Evolutionary conservation across 2,113 vertebrate species (phyloP).

Genomic region (Pan troglodytes): DNA sequence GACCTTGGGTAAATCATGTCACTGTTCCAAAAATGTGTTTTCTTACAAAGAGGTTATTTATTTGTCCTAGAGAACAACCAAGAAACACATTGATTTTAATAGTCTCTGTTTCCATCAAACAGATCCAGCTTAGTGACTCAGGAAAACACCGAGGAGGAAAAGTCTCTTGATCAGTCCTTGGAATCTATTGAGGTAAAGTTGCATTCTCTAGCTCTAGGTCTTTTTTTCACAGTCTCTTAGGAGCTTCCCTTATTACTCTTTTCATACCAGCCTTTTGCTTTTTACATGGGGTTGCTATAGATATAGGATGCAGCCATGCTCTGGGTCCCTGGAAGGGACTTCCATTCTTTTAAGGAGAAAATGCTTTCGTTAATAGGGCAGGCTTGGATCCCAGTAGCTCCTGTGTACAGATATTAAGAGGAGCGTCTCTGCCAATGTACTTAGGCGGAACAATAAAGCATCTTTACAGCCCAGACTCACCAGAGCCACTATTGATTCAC

Average conservation of each 20-base stretch:
- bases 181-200: not conserved
- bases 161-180: not conserved
- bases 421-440: slow-evolving; percentile 77
- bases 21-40: not conserved
- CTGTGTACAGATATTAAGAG: slow-evolving; percentile 74
- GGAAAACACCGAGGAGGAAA: not conserved
- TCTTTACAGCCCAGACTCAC: slow-evolving; percentile 83
- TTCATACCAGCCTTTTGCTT: not conserved
- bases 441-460: slow-evolving; percentile 85
- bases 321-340: not conserved
- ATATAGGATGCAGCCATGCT: not conserved
- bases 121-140: not conserved
- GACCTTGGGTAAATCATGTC: not conserved
- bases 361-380: slow-evolving; percentile 50
- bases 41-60: not conserved
- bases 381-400: slow-evolving; percentile 65
- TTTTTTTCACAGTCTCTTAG: not conserved
- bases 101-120: not conserved
- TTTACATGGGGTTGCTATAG: not conserved
- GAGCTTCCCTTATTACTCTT: not conserved
- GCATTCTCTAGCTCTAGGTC: not conserved
- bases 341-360: slow-evolving; percentile 56
- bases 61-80: not conserved
- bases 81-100: not conserved
- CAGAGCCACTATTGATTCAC: slow-evolving; percentile 85